phyloP scores from a whole-genome alignment of 2,888 invertebrate genomes.

The Allygus modestus region DNA sequence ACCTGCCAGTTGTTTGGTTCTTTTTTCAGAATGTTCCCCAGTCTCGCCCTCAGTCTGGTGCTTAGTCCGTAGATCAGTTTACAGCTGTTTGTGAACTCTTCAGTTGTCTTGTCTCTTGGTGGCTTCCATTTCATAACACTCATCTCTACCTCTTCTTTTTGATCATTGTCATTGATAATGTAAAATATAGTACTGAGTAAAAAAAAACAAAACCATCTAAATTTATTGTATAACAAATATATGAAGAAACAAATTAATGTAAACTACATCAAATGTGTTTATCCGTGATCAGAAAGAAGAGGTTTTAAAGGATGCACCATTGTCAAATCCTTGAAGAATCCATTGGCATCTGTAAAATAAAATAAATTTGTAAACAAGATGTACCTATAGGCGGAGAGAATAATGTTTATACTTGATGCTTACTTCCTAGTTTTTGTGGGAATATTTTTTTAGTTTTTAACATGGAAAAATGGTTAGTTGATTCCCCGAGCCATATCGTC shows the following conservation, averaged over 20 bases:
- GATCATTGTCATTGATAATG: background rate
- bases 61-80: conserved; percentile 66
- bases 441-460: too few relatives aligned
- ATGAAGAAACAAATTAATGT: background rate
- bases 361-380: background rate
- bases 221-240: background rate
- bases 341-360: conserved; percentile 29
- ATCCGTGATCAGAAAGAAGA: conserved; percentile 43
- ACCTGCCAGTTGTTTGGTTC: conserved; percentile 65
- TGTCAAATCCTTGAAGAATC: background rate
- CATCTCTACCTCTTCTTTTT: conserved; percentile 62
- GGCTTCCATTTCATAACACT: conserved; percentile 67
- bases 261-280: background rate
- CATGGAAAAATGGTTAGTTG: too few relatives aligned
- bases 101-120: conserved; percentile 66
- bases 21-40: conserved; percentile 65
- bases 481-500: too few relatives aligned
- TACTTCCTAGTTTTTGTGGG: too few relatives aligned
- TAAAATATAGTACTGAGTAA: background rate
- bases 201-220: background rate
- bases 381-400: too few relatives aligned
- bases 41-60: conserved; percentile 64
- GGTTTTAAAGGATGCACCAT: conserved; percentile 22
- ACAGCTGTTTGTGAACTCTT: conserved; percentile 67
- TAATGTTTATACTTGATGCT: too few relatives aligned